Evolutionary conservation across 2,888 invertebrate species (phyloP), one percentile per base, ranked within the genome.

Genomic region (Coleophora flavipennella): DNA sequence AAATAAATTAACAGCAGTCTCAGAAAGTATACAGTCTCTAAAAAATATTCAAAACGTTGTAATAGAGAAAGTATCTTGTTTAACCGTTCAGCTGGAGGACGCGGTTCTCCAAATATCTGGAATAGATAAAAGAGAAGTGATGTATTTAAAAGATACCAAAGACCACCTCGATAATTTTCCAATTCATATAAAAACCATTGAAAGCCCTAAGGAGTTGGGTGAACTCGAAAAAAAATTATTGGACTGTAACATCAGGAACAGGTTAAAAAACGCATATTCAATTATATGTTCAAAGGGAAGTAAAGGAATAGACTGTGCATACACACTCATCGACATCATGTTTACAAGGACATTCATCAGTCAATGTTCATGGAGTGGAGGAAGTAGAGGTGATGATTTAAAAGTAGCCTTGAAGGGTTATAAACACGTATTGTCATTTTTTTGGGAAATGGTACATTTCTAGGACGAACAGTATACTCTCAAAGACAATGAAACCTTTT

Each of bases 381-480:
- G 44, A 2, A 44, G 46, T 29, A 38, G 44, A 26, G 40, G 40
- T 11, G 41, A 39, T 25, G 43, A 43, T 8, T 13, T 31, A 4
- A 43, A 45, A 41, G 9, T 43, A 29, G 35, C 33, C 29, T 35
- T 40, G 28, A 45, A 45, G 29, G 27, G 27, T 13, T 46, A 37
- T 28, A 43, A 46, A 43, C 39, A 41, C 25, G 2, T 43, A 29
- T 33, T 46, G 13, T 41, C 39, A 32, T 46, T 43, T 46, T 43
- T 33, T 35, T 40, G 29, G 32, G 41, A 40, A 36, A 14, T 45
- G 28, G 33, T 45, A 32, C 29, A 36, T 29, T 39, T 35, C 11
- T 46, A 42, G 43, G 46, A 46, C 13, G 8, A 39, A 31, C 40
- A 42, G 25, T 46, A 39, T 28, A 44, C 42, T 28, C 11, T 33